Evolutionary conservation across 2,113 vertebrate genomes (phyloP).

Genomic region (Thamnophis sirtalis): DNA sequence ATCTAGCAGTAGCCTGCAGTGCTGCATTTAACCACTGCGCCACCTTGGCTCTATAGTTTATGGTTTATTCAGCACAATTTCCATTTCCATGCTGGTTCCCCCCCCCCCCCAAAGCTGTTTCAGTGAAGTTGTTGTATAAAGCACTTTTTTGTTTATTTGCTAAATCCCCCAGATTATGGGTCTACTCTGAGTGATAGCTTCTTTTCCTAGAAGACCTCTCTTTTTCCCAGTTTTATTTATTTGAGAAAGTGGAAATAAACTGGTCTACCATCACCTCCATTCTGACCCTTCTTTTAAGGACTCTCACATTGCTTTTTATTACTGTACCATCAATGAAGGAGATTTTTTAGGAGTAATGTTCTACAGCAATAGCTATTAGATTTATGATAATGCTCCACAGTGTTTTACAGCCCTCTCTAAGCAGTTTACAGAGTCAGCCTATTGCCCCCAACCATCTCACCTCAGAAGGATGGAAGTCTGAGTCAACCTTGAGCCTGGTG

Average conservation of each 20-base stretch:
- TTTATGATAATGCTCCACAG: no score
- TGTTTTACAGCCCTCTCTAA: no score
- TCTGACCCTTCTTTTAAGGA: conserved; percentile 17
- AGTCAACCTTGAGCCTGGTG: no score
- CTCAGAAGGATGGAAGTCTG: no score
- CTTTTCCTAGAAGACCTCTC: conserved; percentile 40
- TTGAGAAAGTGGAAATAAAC: conserved; percentile 17
- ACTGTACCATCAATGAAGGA: neutral
- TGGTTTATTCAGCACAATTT: neutral
- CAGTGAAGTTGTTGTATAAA: neutral
- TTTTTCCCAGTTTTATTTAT: conserved; percentile 51
- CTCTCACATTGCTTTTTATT: conserved; percentile 31
- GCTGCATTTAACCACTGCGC: no score
- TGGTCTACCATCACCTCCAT: neutral
- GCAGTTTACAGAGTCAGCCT: no score
- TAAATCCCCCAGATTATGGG: conserved; percentile 21
- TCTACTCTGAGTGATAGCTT: conserved; percentile 47
- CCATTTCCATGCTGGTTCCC: neutral
- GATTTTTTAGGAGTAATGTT: neutral
- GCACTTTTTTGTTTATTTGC: neutral
- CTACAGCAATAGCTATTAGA: no score
- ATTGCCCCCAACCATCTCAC: no score
- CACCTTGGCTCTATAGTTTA: no score
- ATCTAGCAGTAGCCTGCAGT: no score
- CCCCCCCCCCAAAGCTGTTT: no score